phyloP scores from a whole-genome alignment of 2,113 vertebrate species.

The Xenopus tropicalis region UCB_Xtro_10.0 CM004443.2:137830001-137830500 shows the following conservation, averaged over 20 bases:
- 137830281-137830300: slow-evolving; percentile 98
- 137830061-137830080: slow-evolving; percentile 35
- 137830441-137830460: slow-evolving; percentile 12
- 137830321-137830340: slow-evolving; percentile 91
- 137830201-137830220: slow-evolving; percentile 80
- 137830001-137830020: slow-evolving; percentile 75
- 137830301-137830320: slow-evolving; percentile 85
- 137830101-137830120: slow-evolving; percentile 48
- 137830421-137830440: slow-evolving; percentile 52
- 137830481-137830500: no score
- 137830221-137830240: slow-evolving; percentile 93
- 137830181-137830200: slow-evolving; percentile 73
- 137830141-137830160: slow-evolving; percentile 54
- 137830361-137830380: slow-evolving; percentile 65
- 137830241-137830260: slow-evolving; percentile 96
- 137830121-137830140: slow-evolving; percentile 1
- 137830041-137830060: slow-evolving; percentile 40
- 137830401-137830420: slow-evolving; percentile 56
- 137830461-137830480: neutral
- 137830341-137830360: slow-evolving; percentile 93
- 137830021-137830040: slow-evolving; percentile 52
- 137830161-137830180: slow-evolving; percentile 67
- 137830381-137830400: slow-evolving; percentile 70
- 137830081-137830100: slow-evolving; percentile 31
- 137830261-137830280: slow-evolving; percentile 99